A percentile compares a stretch with the other conserved stretches of the same genome.
Conservation (phyloP, 2,113 vertebrate genomes). For the Oenanthe oenanthe region DNA sequence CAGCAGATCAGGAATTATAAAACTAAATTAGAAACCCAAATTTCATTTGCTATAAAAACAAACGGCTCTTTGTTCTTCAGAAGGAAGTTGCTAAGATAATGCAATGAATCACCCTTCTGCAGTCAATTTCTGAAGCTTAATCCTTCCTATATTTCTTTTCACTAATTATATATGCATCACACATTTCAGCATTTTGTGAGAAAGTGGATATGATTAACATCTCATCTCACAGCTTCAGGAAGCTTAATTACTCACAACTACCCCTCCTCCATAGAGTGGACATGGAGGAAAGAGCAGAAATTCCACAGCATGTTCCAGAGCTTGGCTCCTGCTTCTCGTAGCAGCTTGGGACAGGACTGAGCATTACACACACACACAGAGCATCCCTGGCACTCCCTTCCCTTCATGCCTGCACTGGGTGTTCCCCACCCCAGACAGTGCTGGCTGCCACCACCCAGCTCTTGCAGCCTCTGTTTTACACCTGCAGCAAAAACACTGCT, state of each 20-base stretch:
- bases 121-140: constrained; percentile 13
- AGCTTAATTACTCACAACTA: not conserved
- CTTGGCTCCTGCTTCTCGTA: not conserved
- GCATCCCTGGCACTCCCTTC: not conserved
- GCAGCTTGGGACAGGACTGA: rapidly evolving
- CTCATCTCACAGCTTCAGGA: not conserved
- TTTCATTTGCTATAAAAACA: constrained; percentile 52
- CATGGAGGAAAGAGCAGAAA: not conserved
- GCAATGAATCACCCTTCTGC: not conserved
- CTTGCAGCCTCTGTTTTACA: not conserved
- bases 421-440: too few relatives aligned
- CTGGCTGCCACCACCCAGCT: not conserved
- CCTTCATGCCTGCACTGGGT: not conserved
- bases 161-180: not conserved
- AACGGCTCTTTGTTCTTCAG: not conserved
- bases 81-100: constrained; percentile 18
- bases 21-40: constrained; percentile 41
- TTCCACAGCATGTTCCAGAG: not conserved
- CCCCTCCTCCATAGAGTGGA: not conserved
- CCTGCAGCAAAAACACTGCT: not conserved
- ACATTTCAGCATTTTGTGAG: not conserved
- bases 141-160: not conserved
- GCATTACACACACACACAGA: not conserved
- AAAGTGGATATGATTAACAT: not conserved
- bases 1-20: constrained; percentile 39